Conservation (phyloP, 2,797 vertebrate species). For the Hippocampus kuda region DNA sequence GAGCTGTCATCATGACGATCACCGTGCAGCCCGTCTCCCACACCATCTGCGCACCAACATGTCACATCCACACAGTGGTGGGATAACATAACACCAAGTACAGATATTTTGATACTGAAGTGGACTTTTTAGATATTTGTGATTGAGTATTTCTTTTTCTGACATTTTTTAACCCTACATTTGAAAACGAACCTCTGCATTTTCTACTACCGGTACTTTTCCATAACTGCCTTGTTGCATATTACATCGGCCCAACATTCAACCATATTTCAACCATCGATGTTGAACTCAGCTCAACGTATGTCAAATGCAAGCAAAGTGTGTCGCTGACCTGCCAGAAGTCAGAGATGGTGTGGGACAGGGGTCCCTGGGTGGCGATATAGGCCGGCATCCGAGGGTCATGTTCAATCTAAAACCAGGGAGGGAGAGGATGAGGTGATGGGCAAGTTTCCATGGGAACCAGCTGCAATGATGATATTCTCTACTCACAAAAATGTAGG, state of each 20-base stretch:
- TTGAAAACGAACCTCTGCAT: background rate
- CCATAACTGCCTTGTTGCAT: background rate
- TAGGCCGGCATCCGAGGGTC: constrained; percentile 95
- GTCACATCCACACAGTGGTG: background rate
- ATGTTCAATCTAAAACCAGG: constrained; percentile 78
- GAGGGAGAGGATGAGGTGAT: background rate
- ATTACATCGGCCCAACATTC: background rate
- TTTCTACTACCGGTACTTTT: background rate
- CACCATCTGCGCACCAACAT: constrained; percentile 71
- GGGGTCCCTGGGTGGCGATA: constrained; percentile 90
- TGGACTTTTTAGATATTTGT: too few species aligned
- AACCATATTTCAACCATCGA: background rate
- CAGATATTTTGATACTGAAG: too few species aligned
- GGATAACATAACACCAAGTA: too few species aligned
- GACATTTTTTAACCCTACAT: background rate
- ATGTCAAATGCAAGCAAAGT: background rate
- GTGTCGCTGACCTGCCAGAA: constrained; percentile 87
- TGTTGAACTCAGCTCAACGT: background rate
- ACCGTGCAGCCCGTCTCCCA: constrained; percentile 96
- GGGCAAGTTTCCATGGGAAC: background rate
- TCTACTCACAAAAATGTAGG: background rate
- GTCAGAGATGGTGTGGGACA: constrained; percentile 94
- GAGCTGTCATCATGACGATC: constrained; percentile 90
- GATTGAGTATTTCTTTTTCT: background rate
- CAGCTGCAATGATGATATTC: background rate